Percentiles rank a stretch among this genome's conserved stretches.
Conservation (phyloP, 2,797 vertebrate genomes). For the Crocidura indochinensis region DNA sequence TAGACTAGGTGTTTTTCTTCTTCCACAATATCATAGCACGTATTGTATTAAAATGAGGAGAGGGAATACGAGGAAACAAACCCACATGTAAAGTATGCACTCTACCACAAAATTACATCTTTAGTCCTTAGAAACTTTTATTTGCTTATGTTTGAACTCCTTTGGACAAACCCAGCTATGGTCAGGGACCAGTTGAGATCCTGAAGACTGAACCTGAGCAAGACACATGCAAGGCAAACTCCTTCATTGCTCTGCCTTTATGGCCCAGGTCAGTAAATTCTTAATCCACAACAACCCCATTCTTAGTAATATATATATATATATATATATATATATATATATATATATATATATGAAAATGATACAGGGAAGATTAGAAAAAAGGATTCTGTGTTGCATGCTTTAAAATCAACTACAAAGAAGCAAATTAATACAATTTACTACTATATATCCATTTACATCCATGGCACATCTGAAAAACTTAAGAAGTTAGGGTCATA, state of each 20-base stretch:
- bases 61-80: too few species aligned
- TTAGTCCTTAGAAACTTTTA: background rate
- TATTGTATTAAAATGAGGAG: background rate
- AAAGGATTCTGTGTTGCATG: background rate
- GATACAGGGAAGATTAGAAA: background rate
- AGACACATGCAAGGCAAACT: too few species aligned
- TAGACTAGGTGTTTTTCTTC: slow-evolving; percentile 17
- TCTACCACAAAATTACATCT: too few species aligned
- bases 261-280: background rate
- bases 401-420: slow-evolving; percentile 27
- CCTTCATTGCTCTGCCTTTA: too few species aligned
- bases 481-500: background rate
- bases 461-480: background rate
- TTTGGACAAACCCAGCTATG: background rate
- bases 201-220: too few species aligned
- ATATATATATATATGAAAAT: background rate
- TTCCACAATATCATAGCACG: slow-evolving; percentile 4
- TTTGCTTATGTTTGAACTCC: slow-evolving; percentile 47
- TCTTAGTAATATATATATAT: background rate
- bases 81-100: too few species aligned
- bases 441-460: background rate
- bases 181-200: too few species aligned
- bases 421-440: slow-evolving; percentile 27
- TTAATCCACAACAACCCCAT: background rate
- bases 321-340: background rate